Percentiles rank a stretch among this genome's conserved stretches.
These are phyloP conservation scores for Tetramorium simillimum DNA, from an alignment of 1,140 invertebrate species.

Conservation along the genomic window DNA sequence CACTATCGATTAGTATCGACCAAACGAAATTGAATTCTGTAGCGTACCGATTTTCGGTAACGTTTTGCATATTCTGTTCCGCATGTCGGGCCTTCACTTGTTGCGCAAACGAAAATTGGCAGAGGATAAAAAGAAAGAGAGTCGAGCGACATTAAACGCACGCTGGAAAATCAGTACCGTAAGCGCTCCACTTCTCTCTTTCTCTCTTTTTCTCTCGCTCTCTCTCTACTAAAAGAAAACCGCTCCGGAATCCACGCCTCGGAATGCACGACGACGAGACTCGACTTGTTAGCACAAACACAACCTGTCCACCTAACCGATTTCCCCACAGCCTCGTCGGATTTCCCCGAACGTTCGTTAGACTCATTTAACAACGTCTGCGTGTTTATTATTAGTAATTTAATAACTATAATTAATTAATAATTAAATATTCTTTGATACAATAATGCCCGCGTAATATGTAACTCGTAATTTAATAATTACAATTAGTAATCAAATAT, in stretches of 20 bases:
- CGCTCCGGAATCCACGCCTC: conserved; percentile 78
- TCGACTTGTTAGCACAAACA: conserved; percentile 62
- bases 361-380: background rate
- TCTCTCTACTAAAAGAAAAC: conserved; percentile 76
- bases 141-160: conserved; percentile 50
- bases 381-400: background rate
- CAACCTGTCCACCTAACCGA: conserved; percentile 67
- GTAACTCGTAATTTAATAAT: background rate
- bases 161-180: conserved; percentile 82
- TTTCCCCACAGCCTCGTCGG: conserved; percentile 50
- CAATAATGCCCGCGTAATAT: background rate
- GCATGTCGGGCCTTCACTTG: conserved; percentile 21
- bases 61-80: conserved; percentile 12
- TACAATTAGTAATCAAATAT: conserved; percentile 36
- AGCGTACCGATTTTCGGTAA: background rate
- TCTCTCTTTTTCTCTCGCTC: conserved; percentile 32
- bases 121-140: conserved; percentile 59
- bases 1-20: background rate
- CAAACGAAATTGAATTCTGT: conserved; percentile 20
- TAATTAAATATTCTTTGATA: conserved; percentile 30
- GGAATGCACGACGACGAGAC: conserved; percentile 72
- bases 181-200: conserved; percentile 80
- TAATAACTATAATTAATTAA: background rate
- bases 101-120: conserved; percentile 66
- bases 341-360: conserved; percentile 46